These are phyloP conservation scores for Candidula unifasciata DNA, from an alignment of 2,888 invertebrate genomes.

Conservation along the genomic window DNA sequence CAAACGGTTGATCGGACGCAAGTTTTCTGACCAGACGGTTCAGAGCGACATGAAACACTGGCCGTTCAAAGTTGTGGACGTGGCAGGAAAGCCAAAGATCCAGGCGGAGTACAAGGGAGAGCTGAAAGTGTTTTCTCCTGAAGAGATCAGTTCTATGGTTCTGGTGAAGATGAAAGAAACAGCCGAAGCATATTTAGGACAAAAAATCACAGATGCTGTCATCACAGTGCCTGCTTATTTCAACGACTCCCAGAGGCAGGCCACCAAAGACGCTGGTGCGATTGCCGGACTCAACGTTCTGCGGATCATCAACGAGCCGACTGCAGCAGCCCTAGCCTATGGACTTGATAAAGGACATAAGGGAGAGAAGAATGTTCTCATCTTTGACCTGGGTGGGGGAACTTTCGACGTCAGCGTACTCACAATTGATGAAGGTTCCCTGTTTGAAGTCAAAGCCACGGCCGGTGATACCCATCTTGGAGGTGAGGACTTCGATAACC, in stretches of 20 bases:
- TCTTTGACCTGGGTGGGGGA: slow-evolving; percentile 78
- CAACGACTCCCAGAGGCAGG: slow-evolving; percentile 23
- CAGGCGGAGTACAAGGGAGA: slow-evolving; percentile 84
- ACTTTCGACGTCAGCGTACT: slow-evolving; percentile 59
- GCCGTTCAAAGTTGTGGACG: slow-evolving; percentile 59
- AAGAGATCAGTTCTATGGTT: slow-evolving; percentile 83
- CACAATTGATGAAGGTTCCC: slow-evolving; percentile 81
- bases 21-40: slow-evolving; percentile 64
- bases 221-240: slow-evolving; percentile 25
- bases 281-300: slow-evolving; percentile 79
- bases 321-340: slow-evolving; percentile 57
- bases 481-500: slow-evolving; percentile 84
- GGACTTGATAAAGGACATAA: slow-evolving; percentile 58
- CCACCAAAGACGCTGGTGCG: slow-evolving; percentile 62
- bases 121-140: slow-evolving; percentile 89
- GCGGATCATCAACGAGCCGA: slow-evolving; percentile 83
- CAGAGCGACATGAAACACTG: slow-evolving; percentile 62
- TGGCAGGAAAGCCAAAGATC: slow-evolving; percentile 67
- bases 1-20: slow-evolving; percentile 70
- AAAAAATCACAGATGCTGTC: slow-evolving; percentile 26
- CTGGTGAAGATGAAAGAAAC: slow-evolving; percentile 23
- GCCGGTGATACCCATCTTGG: slow-evolving; percentile 33
- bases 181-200: slow-evolving; percentile 12
- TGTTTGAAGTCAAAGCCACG: slow-evolving; percentile 84
- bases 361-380: slow-evolving; percentile 79